Conservation (phyloP, 2,797 vertebrate species). For the Staurois parvus region DNA sequence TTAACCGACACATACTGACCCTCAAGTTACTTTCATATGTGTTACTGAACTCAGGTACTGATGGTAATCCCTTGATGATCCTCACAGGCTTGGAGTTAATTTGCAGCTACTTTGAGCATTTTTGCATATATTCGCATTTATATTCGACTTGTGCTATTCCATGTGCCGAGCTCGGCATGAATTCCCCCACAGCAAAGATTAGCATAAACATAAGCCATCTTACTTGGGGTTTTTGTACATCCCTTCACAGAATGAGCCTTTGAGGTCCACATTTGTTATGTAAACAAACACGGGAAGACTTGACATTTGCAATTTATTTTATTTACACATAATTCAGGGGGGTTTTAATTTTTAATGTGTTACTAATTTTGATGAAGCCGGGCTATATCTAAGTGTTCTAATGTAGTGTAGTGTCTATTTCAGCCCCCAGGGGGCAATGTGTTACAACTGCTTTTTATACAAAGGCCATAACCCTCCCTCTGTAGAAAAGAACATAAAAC, state of each 20-base stretch:
- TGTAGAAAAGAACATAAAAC: too few relatives aligned
- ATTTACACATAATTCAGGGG: neutral
- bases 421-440: too few relatives aligned
- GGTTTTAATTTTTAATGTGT: too few relatives aligned
- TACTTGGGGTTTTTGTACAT: neutral
- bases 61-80: too few relatives aligned
- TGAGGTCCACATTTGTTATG: neutral
- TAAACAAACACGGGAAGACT: constrained; percentile 9
- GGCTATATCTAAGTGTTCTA: too few relatives aligned
- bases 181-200: constrained; percentile 30
- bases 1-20: too few relatives aligned
- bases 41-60: too few relatives aligned
- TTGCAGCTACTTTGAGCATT: constrained; percentile 6
- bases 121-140: constrained; percentile 15
- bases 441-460: too few relatives aligned
- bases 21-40: too few relatives aligned
- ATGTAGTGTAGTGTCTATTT: too few relatives aligned
- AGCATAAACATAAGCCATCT: neutral
- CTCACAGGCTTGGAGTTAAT: neutral
- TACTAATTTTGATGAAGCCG: too few relatives aligned
- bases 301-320: constrained; percentile 38
- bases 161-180: constrained; percentile 11
- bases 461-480: too few relatives aligned
- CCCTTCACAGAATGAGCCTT: neutral
- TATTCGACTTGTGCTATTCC: neutral